Evolutionary conservation across 2,113 vertebrate species (phyloP), one percentile per base, ranked within the genome.

Genomic region (Tympanuchus pallidicinctus): DNA sequence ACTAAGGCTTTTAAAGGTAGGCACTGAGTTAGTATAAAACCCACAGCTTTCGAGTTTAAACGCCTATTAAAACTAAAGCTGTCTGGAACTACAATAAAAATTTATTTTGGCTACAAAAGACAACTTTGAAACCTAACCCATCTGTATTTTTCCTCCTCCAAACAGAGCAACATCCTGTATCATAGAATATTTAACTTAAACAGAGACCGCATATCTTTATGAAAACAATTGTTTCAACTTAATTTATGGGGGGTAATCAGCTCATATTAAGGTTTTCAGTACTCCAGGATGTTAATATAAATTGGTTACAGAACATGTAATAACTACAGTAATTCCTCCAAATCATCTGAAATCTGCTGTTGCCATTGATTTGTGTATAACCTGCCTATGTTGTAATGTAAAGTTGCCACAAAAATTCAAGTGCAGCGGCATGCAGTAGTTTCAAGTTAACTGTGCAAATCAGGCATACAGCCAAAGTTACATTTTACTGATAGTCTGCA

Each of bases 1-100:
- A 96, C 87, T 94, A 92, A 96, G 90, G 96, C 89, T 97, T 91
- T 97, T 95, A 96, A 96, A 93, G 85, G 96, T 72, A 92, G 87
- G 93, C 70, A 94, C 63, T 79, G 81, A 94, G 86, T 96, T 90
- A 89, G 81, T 90, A 93, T 81, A 92, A 97, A 97, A 96, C 92
- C 95, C 94, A 88, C 61, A 91, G 79, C 86, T 93, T 96, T 97
- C 75, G 95, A 96, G 84, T 95, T 95, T 95, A 97, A 96, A 95
- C 32, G 91, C 87, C 95, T 96, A 88, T 95, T 97, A 96, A 95
- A 97, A 94, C 69, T 86, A 95, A 93, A 97, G 78, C 92, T 94
- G 92, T 96, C 89, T 94, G 82, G 92, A 96, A 97, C 78, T 86
- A 95, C 72, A 82, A 92, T 79, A 92, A 95, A 92, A 87, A 91